Evolutionary conservation across 2,888 invertebrate species (phyloP).

Genomic region (Steromphala cineraria): DNA sequence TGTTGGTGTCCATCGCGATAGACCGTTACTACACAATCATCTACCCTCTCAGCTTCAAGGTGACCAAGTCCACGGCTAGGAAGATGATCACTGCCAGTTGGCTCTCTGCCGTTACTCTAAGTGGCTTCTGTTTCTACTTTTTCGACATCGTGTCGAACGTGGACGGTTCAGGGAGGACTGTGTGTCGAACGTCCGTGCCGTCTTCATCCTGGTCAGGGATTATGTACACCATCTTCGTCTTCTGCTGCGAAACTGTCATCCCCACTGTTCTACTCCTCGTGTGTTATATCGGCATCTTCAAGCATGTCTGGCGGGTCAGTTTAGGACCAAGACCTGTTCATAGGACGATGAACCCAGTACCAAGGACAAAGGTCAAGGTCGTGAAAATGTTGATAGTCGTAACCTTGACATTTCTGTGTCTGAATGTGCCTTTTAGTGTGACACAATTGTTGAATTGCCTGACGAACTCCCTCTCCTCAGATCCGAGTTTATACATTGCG

Average conservation of each 20-base stretch:
- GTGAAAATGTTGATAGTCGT: conserved; percentile 70
- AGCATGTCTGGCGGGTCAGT: conserved; percentile 63
- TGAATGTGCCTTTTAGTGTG: conserved; percentile 50
- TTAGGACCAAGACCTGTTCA: conserved; percentile 49
- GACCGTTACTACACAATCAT: conserved; percentile 74
- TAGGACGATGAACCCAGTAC: conserved; percentile 67
- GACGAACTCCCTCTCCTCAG: conserved; percentile 15
- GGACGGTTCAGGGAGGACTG: neutral
- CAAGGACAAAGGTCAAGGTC: conserved; percentile 71
- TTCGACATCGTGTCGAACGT: conserved; percentile 40
- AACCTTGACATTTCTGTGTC: conserved; percentile 42
- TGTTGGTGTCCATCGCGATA: conserved; percentile 64
- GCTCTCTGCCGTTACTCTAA: conserved; percentile 47
- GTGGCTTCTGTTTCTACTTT: conserved; percentile 61
- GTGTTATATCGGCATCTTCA: conserved; percentile 58
- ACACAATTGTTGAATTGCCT: conserved; percentile 54
- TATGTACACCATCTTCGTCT: conserved; percentile 48
- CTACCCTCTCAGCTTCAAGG: conserved; percentile 73
- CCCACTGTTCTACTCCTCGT: conserved; percentile 52
- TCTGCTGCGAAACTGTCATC: conserved; percentile 50
- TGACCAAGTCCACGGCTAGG: conserved; percentile 69
- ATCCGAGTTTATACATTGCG: conserved; percentile 49
- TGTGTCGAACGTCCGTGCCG: conserved; percentile 56
- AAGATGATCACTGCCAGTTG: conserved; percentile 63
- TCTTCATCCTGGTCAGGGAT: conserved; percentile 44